A percentile compares a stretch with the other conserved stretches of the same genome.
These are phyloP conservation scores for Papilio glaucus DNA, from an alignment of 1,140 invertebrate genomes.

Conservation along the genomic window DNA sequence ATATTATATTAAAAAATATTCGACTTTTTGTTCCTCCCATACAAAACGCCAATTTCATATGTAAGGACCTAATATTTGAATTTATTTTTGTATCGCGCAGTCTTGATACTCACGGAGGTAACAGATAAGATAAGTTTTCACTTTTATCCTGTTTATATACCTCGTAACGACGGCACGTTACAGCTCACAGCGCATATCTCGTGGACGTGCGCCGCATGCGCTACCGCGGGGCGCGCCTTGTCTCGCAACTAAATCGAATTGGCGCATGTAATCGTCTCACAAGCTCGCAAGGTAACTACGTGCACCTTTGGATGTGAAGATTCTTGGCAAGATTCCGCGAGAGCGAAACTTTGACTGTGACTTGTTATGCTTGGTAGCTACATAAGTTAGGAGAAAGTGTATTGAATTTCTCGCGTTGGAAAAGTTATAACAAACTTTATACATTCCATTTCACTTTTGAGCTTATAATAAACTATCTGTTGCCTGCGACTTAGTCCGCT, in stretches of 20 bases:
- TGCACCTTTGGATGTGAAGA: constrained; percentile 4
- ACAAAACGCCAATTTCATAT: too few relatives aligned
- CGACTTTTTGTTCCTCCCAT: too few relatives aligned
- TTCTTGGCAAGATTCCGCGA: constrained; percentile 6
- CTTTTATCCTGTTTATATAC: constrained; percentile 14
- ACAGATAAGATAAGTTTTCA: constrained; percentile 9
- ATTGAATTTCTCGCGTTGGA: background rate
- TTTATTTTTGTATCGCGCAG: too few relatives aligned
- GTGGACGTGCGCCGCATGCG: background rate
- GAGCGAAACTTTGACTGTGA: background rate
- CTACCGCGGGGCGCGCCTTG: background rate
- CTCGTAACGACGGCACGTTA: background rate
- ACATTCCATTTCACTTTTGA: background rate
- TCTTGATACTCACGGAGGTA: too few relatives aligned
- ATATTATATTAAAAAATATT: too few relatives aligned
- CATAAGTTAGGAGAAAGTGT: constrained; percentile 13
- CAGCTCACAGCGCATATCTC: background rate
- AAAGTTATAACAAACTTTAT: constrained; percentile 10
- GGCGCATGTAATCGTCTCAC: background rate
- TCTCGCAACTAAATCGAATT: constrained; percentile 10
- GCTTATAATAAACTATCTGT: background rate
- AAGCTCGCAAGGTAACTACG: constrained; percentile 5
- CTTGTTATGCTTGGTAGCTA: constrained; percentile 1
- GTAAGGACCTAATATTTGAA: too few relatives aligned
- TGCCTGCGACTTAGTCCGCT: background rate